Conservation (phyloP, 35 echinoderm and acorn worm genomes). For the Apostichopus californicus region DNA sequence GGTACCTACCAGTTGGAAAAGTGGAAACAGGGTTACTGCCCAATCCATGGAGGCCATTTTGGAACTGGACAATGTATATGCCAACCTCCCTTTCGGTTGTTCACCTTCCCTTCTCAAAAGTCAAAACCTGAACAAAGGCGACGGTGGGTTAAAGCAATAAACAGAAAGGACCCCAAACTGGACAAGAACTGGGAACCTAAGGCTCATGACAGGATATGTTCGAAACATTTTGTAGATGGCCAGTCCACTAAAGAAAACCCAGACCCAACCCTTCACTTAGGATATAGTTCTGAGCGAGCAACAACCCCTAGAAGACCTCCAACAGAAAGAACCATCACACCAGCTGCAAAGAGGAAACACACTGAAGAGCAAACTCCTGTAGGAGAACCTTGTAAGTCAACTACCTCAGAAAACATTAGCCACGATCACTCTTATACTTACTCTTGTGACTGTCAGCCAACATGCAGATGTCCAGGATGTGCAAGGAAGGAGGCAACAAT, state of each 20-base stretch:
- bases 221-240: conserved; percentile 7
- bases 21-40: neutral
- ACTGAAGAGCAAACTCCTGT: neutral
- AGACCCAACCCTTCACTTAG: neutral
- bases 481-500: neutral
- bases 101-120: neutral
- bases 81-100: neutral
- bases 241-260: neutral
- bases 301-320: neutral
- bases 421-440: neutral
- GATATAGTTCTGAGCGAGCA: neutral
- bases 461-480: neutral
- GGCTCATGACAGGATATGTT: neutral
- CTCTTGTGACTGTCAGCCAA: conserved; percentile 11
- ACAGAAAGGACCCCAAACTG: neutral
- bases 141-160: neutral
- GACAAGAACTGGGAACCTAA: conserved; percentile 16
- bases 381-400: neutral
- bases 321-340: neutral
- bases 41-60: conserved; percentile 3
- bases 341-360: neutral
- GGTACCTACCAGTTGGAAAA: neutral
- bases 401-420: neutral
- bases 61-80: neutral
- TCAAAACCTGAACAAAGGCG: neutral